A percentile compares a stretch with the other conserved stretches of the same genome.
Evolutionary conservation across 2,888 invertebrate species (phyloP).

Genomic region (Limnephilus auricula): DNA sequence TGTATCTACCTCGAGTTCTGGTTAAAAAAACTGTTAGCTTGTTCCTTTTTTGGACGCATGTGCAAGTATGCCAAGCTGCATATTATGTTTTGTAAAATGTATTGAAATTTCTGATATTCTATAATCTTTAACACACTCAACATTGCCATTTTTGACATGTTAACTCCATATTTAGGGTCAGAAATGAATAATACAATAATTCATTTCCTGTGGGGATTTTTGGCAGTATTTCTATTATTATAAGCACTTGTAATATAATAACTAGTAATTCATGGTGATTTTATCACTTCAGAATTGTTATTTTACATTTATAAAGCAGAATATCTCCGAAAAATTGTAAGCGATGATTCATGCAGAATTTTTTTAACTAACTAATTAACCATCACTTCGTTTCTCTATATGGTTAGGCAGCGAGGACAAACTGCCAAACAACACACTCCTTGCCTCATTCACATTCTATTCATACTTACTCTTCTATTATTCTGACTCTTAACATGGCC

Average conservation of each 20-base stretch:
- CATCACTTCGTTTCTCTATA: too few relatives aligned
- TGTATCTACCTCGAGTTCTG: too few relatives aligned
- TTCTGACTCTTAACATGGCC: too few relatives aligned
- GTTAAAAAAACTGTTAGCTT: too few relatives aligned
- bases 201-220: slow-evolving; percentile 13
- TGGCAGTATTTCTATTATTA: background rate
- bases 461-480: too few relatives aligned
- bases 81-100: background rate
- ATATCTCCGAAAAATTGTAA: background rate
- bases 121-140: background rate
- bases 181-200: background rate
- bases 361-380: too few relatives aligned
- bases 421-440: too few relatives aligned
- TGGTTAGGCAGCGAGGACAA: too few relatives aligned
- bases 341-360: background rate
- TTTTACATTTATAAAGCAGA: background rate
- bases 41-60: too few relatives aligned
- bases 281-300: background rate
- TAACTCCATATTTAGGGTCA: background rate
- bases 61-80: too few relatives aligned
- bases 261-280: background rate
- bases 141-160: background rate
- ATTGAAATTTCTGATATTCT: background rate
- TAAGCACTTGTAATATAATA: background rate
- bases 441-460: too few relatives aligned